Base-by-base conservation (phyloP, 2,113 vertebrate genomes). In the Bujurquina vittata region DNA sequence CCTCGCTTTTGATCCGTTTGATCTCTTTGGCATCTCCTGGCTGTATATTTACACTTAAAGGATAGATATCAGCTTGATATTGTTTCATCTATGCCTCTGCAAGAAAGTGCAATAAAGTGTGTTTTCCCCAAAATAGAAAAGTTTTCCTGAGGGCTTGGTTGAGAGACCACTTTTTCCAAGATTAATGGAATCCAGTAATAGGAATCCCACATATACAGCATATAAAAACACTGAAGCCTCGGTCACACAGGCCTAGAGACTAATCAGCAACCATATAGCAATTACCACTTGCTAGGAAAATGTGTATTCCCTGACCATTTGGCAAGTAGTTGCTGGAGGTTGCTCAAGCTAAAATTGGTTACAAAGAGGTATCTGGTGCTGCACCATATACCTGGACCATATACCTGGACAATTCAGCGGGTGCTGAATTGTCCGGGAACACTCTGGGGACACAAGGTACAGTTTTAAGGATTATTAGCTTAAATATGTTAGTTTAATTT, bases 41-140 rank as follows among this genome's bases (percentile, higher is more conserved):
- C 67, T 54, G 46, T 72, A 31, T 52, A 72, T 72, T 72, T 72
- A 72, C 67, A 72, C 67, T 72, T 54, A 72, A 72, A 72, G 67
- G 67, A 26, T 72, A 31, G 65, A 52, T 52, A 72, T 52, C 43
- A 72, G 29, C 43, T 52, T 52, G 43, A 23, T 52, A 52, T 72
- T 72, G 67, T 72, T 46, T 72, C 43, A 72, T 31, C 65, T 72
- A 72, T 54, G 26, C 20, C 18, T 72, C 46, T 72, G 67, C 67
- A 72, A 72, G 46, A 72, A 54, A 72, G 46, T 54, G 67, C 67
- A 72, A 72, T 52, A 72, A 31, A 52, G 67, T 72, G 26, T 72
- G 8, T 52, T 54, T 72, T 46, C 18, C 46, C 3, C 31, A 31
- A 54, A 31, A 31, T 26, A 54, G 46, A 52, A 52, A 17, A 52